Conservation (phyloP, 2,797 vertebrate genomes). For the Varecia variegata region DNA sequence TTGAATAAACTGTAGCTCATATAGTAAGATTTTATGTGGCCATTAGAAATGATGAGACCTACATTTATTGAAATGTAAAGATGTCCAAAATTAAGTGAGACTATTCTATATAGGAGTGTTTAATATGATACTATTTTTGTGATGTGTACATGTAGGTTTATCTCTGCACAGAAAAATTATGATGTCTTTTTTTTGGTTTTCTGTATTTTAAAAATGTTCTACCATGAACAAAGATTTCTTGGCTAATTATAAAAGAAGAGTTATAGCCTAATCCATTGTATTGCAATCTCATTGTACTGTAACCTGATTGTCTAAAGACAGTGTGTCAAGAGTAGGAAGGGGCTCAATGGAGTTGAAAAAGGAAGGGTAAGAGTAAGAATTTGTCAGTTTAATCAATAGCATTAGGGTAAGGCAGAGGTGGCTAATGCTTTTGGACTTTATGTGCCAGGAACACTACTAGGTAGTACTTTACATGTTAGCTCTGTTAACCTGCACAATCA, state of each 20-base stretch:
- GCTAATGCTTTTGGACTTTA: not conserved
- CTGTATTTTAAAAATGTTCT: not conserved
- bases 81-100: not conserved
- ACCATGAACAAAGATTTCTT: not conserved
- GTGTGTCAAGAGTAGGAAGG: not conserved
- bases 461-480: not conserved
- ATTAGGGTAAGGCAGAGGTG: not conserved
- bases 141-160: not conserved
- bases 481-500: not conserved
- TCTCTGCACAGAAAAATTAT: not conserved
- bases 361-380: not conserved
- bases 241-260: not conserved
- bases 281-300: not conserved
- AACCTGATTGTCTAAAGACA: not conserved
- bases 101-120: not conserved
- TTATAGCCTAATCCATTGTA: not conserved
- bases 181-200: not conserved
- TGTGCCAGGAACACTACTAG: not conserved
- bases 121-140: not conserved
- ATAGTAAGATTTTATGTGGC: not conserved
- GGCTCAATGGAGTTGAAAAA: not conserved
- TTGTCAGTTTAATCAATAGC: not conserved
- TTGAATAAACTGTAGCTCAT: not conserved
- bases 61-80: not conserved
- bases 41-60: not conserved